Conservation (phyloP, 2,797 vertebrate genomes). For the Peromyscus eremicus region DNA sequence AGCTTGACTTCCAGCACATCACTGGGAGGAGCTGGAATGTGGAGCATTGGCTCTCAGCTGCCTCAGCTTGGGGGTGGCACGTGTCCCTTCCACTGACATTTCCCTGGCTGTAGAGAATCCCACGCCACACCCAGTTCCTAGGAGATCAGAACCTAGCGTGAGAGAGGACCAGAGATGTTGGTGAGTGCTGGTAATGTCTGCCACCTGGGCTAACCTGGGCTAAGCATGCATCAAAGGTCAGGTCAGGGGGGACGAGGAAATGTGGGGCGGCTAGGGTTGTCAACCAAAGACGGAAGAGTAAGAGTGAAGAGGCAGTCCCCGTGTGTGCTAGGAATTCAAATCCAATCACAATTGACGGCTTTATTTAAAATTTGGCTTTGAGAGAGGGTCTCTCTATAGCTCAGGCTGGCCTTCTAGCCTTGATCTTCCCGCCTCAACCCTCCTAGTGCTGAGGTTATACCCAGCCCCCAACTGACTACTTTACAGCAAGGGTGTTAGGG, state of each 20-base stretch:
- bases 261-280: accelerated
- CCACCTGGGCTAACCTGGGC: not conserved
- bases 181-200: not conserved
- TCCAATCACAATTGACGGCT: not conserved
- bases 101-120: not conserved
- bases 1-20: not conserved
- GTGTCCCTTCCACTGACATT: not conserved
- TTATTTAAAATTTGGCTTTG: not conserved
- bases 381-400: not conserved
- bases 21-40: not conserved
- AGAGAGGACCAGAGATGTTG: not conserved
- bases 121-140: not conserved
- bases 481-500: not conserved
- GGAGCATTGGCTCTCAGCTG: not conserved
- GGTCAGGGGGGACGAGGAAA: not conserved
- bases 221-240: not conserved
- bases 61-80: not conserved
- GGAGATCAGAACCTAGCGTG: not conserved
- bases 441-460: not conserved
- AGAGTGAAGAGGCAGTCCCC: not conserved
- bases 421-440: not conserved
- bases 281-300: not conserved
- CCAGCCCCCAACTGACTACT: not conserved
- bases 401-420: not conserved
- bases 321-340: not conserved